Conservation (phyloP, 2,888 invertebrate species). For the Pyrrhosoma nymphula region DNA sequence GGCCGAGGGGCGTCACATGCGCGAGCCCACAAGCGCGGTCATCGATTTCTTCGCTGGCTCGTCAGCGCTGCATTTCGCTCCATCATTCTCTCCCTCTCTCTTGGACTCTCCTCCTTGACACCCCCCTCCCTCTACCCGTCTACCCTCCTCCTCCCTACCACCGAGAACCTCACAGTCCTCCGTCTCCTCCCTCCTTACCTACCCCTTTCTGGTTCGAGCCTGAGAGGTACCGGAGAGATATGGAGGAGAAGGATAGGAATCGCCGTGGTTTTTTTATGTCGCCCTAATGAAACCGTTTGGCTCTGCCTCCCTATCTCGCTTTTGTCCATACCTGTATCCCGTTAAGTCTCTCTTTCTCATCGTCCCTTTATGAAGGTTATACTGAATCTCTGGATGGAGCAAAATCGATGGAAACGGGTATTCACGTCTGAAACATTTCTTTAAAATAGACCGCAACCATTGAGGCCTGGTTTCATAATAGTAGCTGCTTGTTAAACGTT, state of each 20-base stretch:
- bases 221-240: no score
- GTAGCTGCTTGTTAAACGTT: no score
- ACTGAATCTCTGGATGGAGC: no score
- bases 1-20: conserved; percentile 19
- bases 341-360: no score
- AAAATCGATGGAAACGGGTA: no score
- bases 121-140: not conserved
- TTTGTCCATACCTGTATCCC: no score
- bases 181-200: not conserved
- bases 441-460: no score
- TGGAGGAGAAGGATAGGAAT: not conserved
- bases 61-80: not conserved
- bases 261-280: not conserved
- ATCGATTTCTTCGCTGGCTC: conserved; percentile 55
- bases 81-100: not conserved
- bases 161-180: not conserved
- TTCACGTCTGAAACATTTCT: no score
- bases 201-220: not conserved
- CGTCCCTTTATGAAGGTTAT: no score
- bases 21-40: conserved; percentile 5
- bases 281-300: not conserved
- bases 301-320: no score
- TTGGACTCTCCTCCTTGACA: not conserved
- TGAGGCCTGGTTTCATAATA: no score
- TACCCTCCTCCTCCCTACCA: not conserved